Conservation (phyloP, 2,888 invertebrate genomes). For the Dasysyrphus tricinctus region DNA sequence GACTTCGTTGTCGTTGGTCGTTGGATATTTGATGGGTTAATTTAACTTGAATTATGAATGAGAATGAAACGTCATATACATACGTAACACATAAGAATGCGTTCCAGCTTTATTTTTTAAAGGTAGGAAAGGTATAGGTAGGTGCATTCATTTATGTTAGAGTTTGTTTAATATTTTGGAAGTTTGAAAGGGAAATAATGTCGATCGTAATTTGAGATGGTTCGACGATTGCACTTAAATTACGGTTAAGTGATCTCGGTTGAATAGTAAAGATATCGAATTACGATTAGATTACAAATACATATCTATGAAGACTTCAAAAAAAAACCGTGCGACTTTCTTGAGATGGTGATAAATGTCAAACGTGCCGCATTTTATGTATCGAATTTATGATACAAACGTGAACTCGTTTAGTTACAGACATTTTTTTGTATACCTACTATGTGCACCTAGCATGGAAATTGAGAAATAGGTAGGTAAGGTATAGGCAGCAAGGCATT, state of each 20-base stretch:
- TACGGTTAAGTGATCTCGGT: constrained; percentile 36
- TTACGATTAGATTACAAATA: background rate
- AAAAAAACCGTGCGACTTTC: constrained; percentile 24
- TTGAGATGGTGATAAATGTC: constrained; percentile 18
- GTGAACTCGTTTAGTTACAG: background rate
- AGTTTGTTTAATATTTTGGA: background rate
- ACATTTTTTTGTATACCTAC: background rate
- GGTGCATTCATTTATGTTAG: background rate
- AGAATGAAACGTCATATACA: constrained; percentile 36
- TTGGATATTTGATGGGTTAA: constrained; percentile 56
- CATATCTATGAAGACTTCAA: background rate
- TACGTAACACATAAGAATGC: constrained; percentile 2
- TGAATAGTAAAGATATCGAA: constrained; percentile 16
- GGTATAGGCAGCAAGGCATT: no score
- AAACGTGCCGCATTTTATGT: constrained; percentile 30
- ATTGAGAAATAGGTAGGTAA: no score
- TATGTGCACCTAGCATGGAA: no score
- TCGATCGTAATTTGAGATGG: constrained; percentile 33
- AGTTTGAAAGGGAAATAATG: constrained; percentile 2
- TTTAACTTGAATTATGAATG: constrained; percentile 68
- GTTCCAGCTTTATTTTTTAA: background rate
- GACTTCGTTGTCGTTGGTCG: no score
- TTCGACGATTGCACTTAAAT: constrained; percentile 34
- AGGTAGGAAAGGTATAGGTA: no score
- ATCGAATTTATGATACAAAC: constrained; percentile 12